Percentiles rank a stretch among this genome's conserved stretches.
Conservation (phyloP, 1,140 invertebrate species). For the Drosophila novamexicana region DNA sequence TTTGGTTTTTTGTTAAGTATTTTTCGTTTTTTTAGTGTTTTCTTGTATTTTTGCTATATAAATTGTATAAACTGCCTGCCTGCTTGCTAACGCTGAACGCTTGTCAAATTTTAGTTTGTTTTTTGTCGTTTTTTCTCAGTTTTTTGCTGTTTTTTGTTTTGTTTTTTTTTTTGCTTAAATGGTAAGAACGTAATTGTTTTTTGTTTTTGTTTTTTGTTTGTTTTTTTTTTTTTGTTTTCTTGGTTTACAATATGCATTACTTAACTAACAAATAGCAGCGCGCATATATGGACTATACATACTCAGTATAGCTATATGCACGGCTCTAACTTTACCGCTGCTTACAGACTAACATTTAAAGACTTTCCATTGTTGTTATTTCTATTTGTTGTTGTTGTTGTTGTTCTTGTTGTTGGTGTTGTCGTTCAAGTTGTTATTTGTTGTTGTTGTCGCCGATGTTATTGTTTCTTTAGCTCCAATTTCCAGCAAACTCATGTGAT, state of each 20-base stretch:
- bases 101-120: constrained; percentile 69
- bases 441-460: neutral
- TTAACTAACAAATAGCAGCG: constrained; percentile 72
- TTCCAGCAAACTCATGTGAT: constrained; percentile 2
- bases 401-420: constrained; percentile 22
- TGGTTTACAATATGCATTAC: constrained; percentile 61
- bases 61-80: constrained; percentile 74
- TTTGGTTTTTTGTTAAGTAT: constrained; percentile 33
- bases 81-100: constrained; percentile 71
- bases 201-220: constrained; percentile 38
- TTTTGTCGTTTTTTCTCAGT: constrained; percentile 28
- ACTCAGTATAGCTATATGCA: constrained; percentile 54
- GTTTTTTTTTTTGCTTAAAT: constrained; percentile 65
- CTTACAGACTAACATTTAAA: constrained; percentile 78
- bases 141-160: constrained; percentile 62
- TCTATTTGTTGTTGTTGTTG: neutral
- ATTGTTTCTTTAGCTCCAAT: constrained; percentile 1
- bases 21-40: constrained; percentile 52
- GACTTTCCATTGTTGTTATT: constrained; percentile 65
- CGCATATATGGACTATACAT: constrained; percentile 43
- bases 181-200: constrained; percentile 55
- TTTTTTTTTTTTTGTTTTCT: constrained; percentile 45
- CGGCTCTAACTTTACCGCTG: constrained; percentile 67
- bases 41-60: constrained; percentile 64
- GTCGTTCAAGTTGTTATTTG: constrained; percentile 8